These are phyloP conservation scores for Brachymystax lenok DNA, from an alignment of 2,797 vertebrate genomes.

Conservation along the genomic window DNA sequence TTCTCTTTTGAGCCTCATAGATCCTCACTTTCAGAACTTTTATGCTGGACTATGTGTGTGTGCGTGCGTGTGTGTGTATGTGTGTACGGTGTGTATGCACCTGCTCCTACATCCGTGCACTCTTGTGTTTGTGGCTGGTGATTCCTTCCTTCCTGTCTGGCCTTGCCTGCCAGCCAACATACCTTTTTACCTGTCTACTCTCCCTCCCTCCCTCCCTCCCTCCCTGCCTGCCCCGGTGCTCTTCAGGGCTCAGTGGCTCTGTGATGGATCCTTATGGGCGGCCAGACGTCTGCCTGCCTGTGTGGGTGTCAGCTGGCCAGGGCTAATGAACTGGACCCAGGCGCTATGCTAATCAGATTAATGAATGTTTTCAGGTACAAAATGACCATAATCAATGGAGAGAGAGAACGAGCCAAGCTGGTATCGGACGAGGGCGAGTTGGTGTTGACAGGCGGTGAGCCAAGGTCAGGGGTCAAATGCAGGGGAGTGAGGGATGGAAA, in stretches of 20 bases:
- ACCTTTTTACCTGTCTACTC: conserved; percentile 17
- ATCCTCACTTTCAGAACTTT: background rate
- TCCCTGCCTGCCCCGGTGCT: conserved; percentile 53
- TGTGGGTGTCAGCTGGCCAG: conserved; percentile 61
- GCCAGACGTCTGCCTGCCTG: conserved; percentile 70
- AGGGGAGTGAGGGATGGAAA: background rate
- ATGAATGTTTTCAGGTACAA: conserved; percentile 71
- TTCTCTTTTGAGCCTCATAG: background rate
- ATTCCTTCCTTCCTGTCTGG: background rate
- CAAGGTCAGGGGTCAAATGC: conserved; percentile 56
- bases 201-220: conserved; percentile 9
- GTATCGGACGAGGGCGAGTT: conserved; percentile 53
- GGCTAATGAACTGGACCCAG: conserved; percentile 76
- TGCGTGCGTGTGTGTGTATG: background rate
- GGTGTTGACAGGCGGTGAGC: conserved; percentile 48
- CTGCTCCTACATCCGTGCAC: background rate
- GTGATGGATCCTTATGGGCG: conserved; percentile 71
- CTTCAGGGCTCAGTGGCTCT: conserved; percentile 71
- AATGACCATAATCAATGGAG: conserved; percentile 71
- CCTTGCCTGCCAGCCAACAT: background rate
- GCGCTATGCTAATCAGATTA: conserved; percentile 73
- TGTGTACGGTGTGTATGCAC: background rate
- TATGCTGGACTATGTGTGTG: background rate
- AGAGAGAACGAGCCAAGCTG: conserved; percentile 41
- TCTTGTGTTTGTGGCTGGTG: background rate